phyloP scores from a whole-genome alignment of 2,113 vertebrate genomes.

The Larimichthys polyactis region DNA sequence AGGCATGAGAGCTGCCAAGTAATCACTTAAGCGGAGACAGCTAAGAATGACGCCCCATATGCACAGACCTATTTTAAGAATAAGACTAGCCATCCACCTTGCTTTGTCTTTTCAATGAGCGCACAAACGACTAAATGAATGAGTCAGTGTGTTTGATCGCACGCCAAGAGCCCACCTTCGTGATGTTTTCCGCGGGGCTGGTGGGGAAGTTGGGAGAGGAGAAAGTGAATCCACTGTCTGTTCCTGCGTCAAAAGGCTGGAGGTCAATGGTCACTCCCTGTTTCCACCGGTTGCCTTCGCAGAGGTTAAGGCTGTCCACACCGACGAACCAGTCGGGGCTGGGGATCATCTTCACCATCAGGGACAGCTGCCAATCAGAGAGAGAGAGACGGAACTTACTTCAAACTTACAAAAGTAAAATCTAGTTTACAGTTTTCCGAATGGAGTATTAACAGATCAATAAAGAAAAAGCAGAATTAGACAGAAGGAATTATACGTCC shows the following conservation, averaged over 20 bases:
- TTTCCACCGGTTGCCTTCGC: constrained; percentile 82
- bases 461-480: not conserved
- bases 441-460: not conserved
- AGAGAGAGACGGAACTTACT: not conserved
- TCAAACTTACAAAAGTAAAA: not conserved
- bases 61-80: constrained; percentile 41
- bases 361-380: constrained; percentile 77
- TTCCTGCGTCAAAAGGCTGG: constrained; percentile 84
- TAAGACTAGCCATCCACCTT: not conserved
- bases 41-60: constrained; percentile 38
- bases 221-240: constrained; percentile 87
- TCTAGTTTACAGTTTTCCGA: no score
- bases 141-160: not conserved
- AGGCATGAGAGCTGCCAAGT: constrained; percentile 42
- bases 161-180: constrained; percentile 67
- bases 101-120: constrained; percentile 8
- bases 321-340: constrained; percentile 89
- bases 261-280: constrained; percentile 84
- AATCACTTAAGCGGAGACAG: constrained; percentile 59
- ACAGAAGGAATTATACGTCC: not conserved
- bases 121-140: not conserved
- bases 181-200: constrained; percentile 83
- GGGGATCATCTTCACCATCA: constrained; percentile 86
- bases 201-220: constrained; percentile 86
- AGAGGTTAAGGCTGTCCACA: constrained; percentile 82